Conservation (phyloP, 2,797 vertebrate genomes). For the Coilia nasus region DNA sequence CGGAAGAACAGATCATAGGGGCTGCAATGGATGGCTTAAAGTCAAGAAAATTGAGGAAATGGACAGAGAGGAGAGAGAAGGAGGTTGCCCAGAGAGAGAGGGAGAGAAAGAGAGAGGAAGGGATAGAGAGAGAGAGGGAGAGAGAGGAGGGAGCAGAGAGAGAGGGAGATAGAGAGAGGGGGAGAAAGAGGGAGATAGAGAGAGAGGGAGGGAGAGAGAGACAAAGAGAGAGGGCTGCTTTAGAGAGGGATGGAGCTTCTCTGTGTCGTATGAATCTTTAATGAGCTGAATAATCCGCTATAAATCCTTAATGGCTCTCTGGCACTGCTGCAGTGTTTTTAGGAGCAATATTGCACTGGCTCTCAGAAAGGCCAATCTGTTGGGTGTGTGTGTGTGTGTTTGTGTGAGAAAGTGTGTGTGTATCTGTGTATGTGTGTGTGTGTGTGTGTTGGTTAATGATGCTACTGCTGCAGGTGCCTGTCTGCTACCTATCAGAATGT, state of each 20-base stretch:
- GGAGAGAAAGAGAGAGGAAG: too few relatives aligned
- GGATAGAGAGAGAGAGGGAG: neutral
- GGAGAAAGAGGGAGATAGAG: neutral
- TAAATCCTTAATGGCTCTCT: constrained; percentile 14
- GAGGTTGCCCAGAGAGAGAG: too few relatives aligned
- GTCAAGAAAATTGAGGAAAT: neutral
- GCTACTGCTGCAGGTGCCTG: neutral
- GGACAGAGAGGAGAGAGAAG: neutral
- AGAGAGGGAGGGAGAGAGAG: neutral
- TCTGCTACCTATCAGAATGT: neutral
- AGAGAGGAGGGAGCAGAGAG: neutral
- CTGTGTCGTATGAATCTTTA: constrained; percentile 9
- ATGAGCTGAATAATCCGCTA: constrained; percentile 18
- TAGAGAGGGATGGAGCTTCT: neutral
- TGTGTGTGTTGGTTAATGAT: neutral
- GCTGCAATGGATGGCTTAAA: constrained; percentile 23
- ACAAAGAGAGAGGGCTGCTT: neutral
- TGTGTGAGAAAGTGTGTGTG: too few relatives aligned
- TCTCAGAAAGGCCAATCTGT: neutral
- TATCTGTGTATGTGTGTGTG: neutral
- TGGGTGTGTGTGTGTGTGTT: neutral
- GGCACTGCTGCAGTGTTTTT: constrained; percentile 1
- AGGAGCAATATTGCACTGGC: neutral
- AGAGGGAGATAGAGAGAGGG: neutral
- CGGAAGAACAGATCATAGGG: neutral